Percentiles rank a stretch among this genome's conserved stretches.
Evolutionary conservation across 2,797 vertebrate genomes (phyloP).

Genomic region (Chelmon rostratus): DNA sequence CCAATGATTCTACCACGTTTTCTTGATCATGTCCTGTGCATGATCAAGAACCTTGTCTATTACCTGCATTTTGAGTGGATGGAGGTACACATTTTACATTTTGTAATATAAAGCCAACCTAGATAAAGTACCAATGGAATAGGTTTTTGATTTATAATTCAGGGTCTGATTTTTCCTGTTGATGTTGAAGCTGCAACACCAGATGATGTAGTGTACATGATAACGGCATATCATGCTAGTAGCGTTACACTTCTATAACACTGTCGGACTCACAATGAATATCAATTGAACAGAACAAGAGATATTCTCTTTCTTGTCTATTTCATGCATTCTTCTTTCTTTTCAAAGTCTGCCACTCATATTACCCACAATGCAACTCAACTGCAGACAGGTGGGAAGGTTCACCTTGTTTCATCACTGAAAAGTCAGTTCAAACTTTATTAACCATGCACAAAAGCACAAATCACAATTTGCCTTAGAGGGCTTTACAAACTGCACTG

Average conservation of each 20-base stretch:
- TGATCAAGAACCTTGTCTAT: not conserved
- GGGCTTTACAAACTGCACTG: too few species aligned
- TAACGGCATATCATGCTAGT: not conserved
- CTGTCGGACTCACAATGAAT: not conserved
- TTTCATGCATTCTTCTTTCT: not conserved
- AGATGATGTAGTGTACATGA: not conserved
- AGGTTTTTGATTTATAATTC: not conserved
- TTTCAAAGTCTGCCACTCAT: not conserved
- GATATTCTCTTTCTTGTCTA: not conserved
- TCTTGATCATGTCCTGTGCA: too few species aligned
- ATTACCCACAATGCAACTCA: not conserved
- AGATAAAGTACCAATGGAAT: not conserved
- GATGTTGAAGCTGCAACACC: not conserved
- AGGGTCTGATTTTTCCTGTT: not conserved
- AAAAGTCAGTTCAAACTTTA: too few species aligned
- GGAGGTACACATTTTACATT: not conserved
- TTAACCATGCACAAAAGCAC: too few species aligned
- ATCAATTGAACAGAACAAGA: not conserved
- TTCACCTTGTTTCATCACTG: not conserved
- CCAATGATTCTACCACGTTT: not conserved
- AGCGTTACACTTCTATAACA: not conserved
- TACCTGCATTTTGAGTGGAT: not conserved
- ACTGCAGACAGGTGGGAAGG: not conserved
- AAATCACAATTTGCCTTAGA: too few species aligned
- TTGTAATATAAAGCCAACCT: not conserved